These are phyloP conservation scores for Pollimyrus isidori DNA, from an alignment of 2,113 vertebrate genomes.

Conservation along the genomic window DNA sequence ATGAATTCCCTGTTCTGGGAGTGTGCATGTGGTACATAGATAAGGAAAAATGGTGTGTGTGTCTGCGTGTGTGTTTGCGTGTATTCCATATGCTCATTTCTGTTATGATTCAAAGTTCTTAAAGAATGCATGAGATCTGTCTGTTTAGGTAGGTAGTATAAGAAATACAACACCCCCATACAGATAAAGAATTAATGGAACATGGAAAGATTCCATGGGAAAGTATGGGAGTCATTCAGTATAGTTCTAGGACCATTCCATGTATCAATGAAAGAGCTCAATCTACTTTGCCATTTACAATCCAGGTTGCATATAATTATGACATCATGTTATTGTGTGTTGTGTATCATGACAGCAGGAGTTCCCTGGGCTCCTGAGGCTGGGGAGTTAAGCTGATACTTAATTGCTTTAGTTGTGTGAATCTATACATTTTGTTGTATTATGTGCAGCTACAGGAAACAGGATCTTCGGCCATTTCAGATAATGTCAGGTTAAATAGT, in stretches of 20 bases:
- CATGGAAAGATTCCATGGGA: background rate
- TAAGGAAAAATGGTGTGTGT: background rate
- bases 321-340: background rate
- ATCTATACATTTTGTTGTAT: background rate
- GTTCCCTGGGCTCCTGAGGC: background rate
- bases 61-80: background rate
- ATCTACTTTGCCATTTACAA: background rate
- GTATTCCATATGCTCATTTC: background rate
- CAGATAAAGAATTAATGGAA: background rate
- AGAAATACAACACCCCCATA: background rate
- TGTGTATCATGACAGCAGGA: background rate
- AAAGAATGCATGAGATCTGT: background rate
- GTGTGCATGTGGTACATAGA: background rate
- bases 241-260: background rate
- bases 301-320: background rate
- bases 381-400: background rate
- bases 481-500: background rate
- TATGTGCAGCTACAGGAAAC: background rate
- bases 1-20: constrained; percentile 27
- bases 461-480: background rate
- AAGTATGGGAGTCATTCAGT: background rate
- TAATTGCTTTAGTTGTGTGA: background rate
- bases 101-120: background rate
- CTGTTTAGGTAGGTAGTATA: background rate
- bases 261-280: background rate